These are phyloP conservation scores for Arctocebus calabarensis DNA, from an alignment of 2,797 vertebrate species.

Conservation along the genomic window DNA sequence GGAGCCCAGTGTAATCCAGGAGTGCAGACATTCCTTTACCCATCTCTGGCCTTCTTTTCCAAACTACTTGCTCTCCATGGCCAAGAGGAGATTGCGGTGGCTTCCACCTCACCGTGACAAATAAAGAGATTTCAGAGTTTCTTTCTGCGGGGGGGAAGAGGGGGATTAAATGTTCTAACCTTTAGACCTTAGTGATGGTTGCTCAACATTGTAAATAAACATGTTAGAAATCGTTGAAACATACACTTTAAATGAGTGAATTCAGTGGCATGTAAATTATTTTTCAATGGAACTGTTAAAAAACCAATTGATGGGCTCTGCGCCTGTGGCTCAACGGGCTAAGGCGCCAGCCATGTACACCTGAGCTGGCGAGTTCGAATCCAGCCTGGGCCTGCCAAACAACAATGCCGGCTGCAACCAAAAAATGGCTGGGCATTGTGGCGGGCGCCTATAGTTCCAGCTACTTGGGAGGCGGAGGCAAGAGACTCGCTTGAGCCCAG, in stretches of 20 bases:
- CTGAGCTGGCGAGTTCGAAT: too few species aligned
- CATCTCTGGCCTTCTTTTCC: too few species aligned
- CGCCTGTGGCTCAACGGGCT: too few species aligned
- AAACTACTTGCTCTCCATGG: neutral
- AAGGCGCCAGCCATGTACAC: too few species aligned
- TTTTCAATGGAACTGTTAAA: slow-evolving; percentile 17
- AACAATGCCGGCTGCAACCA: too few species aligned
- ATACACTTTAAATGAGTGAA: neutral
- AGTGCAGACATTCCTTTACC: neutral
- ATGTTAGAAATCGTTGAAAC: neutral
- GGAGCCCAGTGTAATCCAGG: neutral
- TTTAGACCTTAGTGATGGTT: neutral
- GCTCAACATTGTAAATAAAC: neutral
- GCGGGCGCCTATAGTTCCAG: too few species aligned
- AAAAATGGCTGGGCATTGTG: too few species aligned
- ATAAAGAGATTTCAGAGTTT: neutral
- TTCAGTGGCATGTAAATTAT: neutral
- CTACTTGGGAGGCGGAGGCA: too few species aligned
- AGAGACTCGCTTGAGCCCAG: too few species aligned
- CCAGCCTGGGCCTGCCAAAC: too few species aligned
- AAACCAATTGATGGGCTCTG: neutral
- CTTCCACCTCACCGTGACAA: neutral
- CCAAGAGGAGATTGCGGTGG: neutral
- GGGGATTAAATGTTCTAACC: neutral
- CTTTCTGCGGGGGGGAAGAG: neutral